Conservation (phyloP, 2,113 vertebrate species). For the Tichodroma muraria region DNA sequence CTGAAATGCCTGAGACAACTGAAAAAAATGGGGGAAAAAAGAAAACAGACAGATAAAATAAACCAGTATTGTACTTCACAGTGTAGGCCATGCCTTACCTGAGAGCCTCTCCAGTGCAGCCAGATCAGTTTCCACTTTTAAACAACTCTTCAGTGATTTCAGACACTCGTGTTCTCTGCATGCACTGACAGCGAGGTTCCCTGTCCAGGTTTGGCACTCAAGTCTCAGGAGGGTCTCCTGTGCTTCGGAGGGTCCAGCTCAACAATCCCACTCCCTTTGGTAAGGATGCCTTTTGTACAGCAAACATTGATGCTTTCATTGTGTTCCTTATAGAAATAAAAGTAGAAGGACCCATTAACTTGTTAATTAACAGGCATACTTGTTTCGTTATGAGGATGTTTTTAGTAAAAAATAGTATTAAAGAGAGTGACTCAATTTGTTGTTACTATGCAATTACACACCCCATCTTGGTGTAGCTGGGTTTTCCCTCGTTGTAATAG, state of each 20-base stretch:
- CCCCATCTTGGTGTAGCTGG: neutral
- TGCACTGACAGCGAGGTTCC: neutral
- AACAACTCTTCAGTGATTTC: neutral
- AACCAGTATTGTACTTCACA: neutral
- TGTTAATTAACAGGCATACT: neutral
- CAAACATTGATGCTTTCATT: neutral
- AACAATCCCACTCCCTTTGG: constrained; percentile 86
- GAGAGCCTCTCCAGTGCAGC: neutral
- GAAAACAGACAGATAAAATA: neutral
- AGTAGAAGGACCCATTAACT: neutral
- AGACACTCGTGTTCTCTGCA: neutral
- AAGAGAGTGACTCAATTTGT: neutral
- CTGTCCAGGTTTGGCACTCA: constrained; percentile 83
- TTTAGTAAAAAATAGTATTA: neutral
- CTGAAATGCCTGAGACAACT: neutral
- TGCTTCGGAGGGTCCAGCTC: constrained; percentile 77
- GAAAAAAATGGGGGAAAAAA: neutral
- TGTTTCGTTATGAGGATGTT: neutral
- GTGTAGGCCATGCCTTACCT: neutral
- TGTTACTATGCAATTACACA: neutral
- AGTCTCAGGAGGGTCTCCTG: constrained; percentile 80
- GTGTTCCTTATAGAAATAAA: neutral
- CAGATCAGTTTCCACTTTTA: neutral
- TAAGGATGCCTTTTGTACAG: constrained; percentile 42
- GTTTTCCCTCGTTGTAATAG: neutral